Conservation (phyloP, 2,888 invertebrate species). For the Adineta ricciae region DNA sequence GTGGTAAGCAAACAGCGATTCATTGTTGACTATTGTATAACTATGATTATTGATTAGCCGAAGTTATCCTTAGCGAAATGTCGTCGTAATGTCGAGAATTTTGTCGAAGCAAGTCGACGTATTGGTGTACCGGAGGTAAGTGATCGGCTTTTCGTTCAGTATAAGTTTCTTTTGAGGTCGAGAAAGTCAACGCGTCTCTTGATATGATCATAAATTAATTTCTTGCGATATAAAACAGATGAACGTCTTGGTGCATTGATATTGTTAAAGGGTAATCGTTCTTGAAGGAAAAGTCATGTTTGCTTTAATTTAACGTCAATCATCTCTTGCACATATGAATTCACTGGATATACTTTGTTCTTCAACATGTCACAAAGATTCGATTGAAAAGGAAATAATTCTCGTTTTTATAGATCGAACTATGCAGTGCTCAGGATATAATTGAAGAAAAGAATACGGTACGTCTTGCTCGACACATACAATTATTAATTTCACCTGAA, state of each 20-base stretch:
- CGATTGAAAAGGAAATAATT: not conserved
- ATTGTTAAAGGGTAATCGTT: too few species aligned
- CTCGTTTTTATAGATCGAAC: constrained; percentile 20
- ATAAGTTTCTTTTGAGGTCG: too few species aligned
- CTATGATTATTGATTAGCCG: constrained; percentile 57
- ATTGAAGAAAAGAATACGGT: constrained; percentile 33
- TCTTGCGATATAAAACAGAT: too few species aligned
- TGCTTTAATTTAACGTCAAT: too few species aligned
- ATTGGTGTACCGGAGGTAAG: constrained; percentile 88
- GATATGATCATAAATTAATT: too few species aligned
- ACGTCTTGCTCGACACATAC: constrained; percentile 19
- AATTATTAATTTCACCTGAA: not conserved
- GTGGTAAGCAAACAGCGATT: constrained; percentile 39
- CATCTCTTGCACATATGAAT: too few species aligned
- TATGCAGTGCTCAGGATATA: constrained; percentile 34
- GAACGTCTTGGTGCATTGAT: too few species aligned
- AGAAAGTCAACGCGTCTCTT: too few species aligned
- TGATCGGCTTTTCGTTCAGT: constrained; percentile 34
- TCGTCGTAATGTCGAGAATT: constrained; percentile 85
- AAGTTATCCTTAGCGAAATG: constrained; percentile 88
- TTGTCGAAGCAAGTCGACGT: constrained; percentile 79
- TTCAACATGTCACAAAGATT: too few species aligned
- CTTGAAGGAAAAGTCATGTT: too few species aligned
- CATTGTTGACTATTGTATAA: not conserved
- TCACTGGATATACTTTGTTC: too few species aligned